Evolutionary conservation across 2,888 invertebrate genomes (phyloP).

Genomic region (Onthophagus sagittarius): DNA sequence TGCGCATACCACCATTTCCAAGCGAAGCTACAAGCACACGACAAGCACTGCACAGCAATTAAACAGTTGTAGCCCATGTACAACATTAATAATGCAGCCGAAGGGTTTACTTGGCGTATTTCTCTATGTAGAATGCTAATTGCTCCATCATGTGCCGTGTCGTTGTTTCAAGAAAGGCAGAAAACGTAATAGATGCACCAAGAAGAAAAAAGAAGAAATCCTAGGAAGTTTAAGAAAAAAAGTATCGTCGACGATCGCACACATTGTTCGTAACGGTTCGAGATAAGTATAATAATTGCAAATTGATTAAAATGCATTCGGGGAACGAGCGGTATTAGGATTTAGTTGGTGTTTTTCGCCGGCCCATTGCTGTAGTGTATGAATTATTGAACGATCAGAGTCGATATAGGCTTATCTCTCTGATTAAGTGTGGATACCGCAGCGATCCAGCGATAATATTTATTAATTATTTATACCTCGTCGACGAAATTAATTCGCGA

Average conservation of each 20-base stretch:
- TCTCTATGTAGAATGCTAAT: neutral
- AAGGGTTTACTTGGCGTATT: neutral
- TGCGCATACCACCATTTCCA: neutral
- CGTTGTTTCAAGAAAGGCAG: neutral
- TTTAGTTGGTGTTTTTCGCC: neutral
- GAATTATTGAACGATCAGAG: constrained; percentile 5
- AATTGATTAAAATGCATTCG: constrained; percentile 11
- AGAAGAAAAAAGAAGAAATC: neutral
- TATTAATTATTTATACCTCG: constrained; percentile 10
- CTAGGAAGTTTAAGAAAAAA: neutral
- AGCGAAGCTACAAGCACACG: neutral
- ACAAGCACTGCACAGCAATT: constrained; percentile 9
- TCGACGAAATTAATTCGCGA: constrained; percentile 8
- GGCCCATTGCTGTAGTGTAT: neutral
- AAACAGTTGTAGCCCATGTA: constrained; percentile 10
- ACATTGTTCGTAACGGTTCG: constrained; percentile 11
- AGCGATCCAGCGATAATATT: constrained; percentile 4
- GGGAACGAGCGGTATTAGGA: constrained; percentile 12
- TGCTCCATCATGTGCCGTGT: neutral
- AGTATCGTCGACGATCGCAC: neutral
- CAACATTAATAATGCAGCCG: constrained; percentile 12
- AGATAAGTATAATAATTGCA: constrained; percentile 9
- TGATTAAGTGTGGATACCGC: constrained; percentile 6
- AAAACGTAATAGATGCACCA: neutral
- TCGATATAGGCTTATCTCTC: constrained; percentile 10